Percentiles rank a stretch among this genome's conserved stretches.
Conservation (phyloP, 2,888 invertebrate species). For the Calephelis perditalis region DNA sequence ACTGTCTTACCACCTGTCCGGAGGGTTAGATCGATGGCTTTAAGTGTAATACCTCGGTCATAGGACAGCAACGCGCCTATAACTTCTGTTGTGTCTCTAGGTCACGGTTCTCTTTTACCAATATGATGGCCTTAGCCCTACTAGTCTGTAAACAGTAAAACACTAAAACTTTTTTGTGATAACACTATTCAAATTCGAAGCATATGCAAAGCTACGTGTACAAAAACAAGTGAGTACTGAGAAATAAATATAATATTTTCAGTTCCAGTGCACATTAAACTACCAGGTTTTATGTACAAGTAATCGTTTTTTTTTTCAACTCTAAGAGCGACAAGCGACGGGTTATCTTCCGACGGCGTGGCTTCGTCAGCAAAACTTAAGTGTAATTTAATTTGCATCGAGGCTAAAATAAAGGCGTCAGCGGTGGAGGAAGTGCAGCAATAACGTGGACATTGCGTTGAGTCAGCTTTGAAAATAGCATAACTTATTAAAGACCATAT, state of each 20-base stretch:
- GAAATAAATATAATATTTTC: background rate
- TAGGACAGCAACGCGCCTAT: too few relatives aligned
- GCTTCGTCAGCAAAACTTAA: conserved; percentile 61
- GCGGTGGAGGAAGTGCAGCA: conserved; percentile 38
- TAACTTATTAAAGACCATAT: conserved; percentile 6
- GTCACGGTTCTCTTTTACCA: too few relatives aligned
- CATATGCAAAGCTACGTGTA: too few relatives aligned
- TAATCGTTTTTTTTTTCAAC: conserved; percentile 15
- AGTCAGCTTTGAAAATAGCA: conserved; percentile 30
- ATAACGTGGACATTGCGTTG: conserved; percentile 39
- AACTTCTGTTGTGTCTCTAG: too few relatives aligned
- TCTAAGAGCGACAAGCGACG: conserved; percentile 41
- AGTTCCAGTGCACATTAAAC: background rate
- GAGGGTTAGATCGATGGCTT: too few relatives aligned
- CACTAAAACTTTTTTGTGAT: too few relatives aligned
- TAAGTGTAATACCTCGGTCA: too few relatives aligned
- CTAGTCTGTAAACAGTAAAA: too few relatives aligned
- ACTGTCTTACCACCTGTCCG: too few relatives aligned
- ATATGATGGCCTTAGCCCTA: too few relatives aligned
- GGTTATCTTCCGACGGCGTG: conserved; percentile 51
- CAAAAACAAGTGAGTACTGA: too few relatives aligned
- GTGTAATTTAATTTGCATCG: conserved; percentile 68
- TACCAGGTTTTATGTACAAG: conserved; percentile 10
- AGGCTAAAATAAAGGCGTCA: conserved; percentile 54
- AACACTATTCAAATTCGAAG: too few relatives aligned